A percentile compares a stretch with the other conserved stretches of the same genome.
Evolutionary conservation across 1,140 invertebrate genomes (phyloP).

Genomic region (Idris sp.): DNA sequence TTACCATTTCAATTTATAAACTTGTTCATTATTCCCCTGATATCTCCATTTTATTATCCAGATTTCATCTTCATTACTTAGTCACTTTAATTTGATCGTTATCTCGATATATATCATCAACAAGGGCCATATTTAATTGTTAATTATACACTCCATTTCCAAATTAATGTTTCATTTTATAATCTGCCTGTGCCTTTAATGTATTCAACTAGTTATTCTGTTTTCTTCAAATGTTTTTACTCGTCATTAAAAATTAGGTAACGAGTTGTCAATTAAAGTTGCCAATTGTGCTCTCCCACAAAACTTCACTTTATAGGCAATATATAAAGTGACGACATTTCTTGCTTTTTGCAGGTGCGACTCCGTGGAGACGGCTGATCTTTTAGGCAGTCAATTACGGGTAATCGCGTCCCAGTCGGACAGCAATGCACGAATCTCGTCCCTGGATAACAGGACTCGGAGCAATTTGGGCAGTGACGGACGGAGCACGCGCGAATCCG

Average conservation of each 20-base stretch:
- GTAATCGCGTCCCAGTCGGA: constrained; percentile 90
- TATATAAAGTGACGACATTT: constrained; percentile 16
- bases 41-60: background rate
- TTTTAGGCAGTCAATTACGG: constrained; percentile 89
- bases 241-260: constrained; percentile 29
- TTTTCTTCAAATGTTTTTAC: too few relatives aligned
- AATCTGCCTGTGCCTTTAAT: too few relatives aligned
- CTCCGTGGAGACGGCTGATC: constrained; percentile 92
- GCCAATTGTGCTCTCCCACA: constrained; percentile 14
- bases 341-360: constrained; percentile 84
- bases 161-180: background rate
- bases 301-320: constrained; percentile 23
- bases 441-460: constrained; percentile 81
- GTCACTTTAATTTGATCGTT: too few relatives aligned
- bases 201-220: too few relatives aligned
- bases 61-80: background rate
- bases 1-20: too few relatives aligned
- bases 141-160: background rate
- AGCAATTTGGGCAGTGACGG: constrained; percentile 86
- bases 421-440: constrained; percentile 89
- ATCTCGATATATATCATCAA: too few relatives aligned
- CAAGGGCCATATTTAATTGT: too few relatives aligned
- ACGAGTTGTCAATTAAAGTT: constrained; percentile 13
- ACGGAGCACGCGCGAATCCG: constrained; percentile 85
- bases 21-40: too few relatives aligned